Percentiles rank a stretch among this genome's conserved stretches.
Evolutionary conservation across 92 coral and sea anemone species (phyloP).

Genomic region (Zoanthus gigantus): DNA sequence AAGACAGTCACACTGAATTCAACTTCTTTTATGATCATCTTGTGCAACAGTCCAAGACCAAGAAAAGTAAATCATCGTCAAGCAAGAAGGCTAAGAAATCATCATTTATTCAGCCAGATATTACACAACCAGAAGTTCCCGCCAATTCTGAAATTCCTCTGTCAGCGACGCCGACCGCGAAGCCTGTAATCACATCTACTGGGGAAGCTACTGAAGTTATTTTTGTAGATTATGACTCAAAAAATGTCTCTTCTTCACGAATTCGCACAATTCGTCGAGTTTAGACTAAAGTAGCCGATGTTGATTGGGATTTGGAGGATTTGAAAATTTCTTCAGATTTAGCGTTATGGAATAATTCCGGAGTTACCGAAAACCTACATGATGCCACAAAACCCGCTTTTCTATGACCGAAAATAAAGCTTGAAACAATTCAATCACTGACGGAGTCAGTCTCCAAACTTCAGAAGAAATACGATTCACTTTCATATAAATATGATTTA

Average conservation of each 20-base stretch:
- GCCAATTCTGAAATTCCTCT: constrained; percentile 20
- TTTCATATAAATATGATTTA: no score
- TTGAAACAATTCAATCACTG: constrained; percentile 1
- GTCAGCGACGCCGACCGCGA: constrained; percentile 13
- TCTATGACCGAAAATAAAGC: background rate
- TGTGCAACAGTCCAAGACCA: no score
- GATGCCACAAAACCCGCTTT: constrained; percentile 3
- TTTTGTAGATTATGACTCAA: background rate
- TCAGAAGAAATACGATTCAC: constrained; percentile 7
- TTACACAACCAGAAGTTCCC: background rate
- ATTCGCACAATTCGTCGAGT: constrained; percentile 27
- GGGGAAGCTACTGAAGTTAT: no score
- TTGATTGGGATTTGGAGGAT: no score
- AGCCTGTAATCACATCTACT: background rate
- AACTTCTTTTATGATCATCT: no score
- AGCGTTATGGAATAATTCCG: background rate
- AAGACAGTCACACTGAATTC: no score
- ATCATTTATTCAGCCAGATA: background rate
- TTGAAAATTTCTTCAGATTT: no score
- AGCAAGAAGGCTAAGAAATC: constrained; percentile 6
- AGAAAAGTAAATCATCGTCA: no score
- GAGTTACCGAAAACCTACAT: background rate
- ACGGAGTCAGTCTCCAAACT: constrained; percentile 4
- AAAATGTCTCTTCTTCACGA: constrained; percentile 9
- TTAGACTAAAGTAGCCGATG: background rate